A percentile compares a stretch with the other conserved stretches of the same genome.
Evolutionary conservation across 1,140 invertebrate species (phyloP).

Genomic region (Phenacoccus solenopsis): DNA sequence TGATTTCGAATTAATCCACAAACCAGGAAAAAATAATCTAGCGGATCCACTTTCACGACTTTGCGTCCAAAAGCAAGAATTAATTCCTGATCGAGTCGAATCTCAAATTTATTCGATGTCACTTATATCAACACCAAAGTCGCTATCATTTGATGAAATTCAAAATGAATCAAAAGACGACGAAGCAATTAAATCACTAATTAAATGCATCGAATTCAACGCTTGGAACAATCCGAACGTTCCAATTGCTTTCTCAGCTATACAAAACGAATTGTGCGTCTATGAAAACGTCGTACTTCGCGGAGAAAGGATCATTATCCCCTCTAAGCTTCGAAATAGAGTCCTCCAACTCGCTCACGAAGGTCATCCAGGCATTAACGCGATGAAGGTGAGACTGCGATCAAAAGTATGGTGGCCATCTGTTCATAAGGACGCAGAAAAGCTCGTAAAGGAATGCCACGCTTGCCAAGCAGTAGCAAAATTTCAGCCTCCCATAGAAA

Average conservation of each 20-base stretch:
- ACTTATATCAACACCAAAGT: too few species aligned
- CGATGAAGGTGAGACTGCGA: constrained; percentile 30
- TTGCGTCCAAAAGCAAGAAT: too few species aligned
- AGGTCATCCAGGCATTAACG: constrained; percentile 30
- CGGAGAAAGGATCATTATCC: constrained; percentile 25
- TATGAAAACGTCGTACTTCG: constrained; percentile 21
- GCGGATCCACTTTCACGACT: neutral
- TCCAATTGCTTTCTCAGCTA: neutral
- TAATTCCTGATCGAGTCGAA: too few species aligned
- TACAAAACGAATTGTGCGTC: neutral
- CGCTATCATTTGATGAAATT: neutral
- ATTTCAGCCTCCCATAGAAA: constrained; percentile 18
- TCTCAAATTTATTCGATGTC: too few species aligned
- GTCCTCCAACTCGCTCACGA: constrained; percentile 30
- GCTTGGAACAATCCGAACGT: too few species aligned
- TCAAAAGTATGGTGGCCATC: constrained; percentile 34
- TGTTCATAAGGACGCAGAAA: constrained; percentile 30
- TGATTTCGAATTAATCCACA: neutral
- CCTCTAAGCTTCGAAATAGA: constrained; percentile 21
- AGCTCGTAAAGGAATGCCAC: constrained; percentile 26
- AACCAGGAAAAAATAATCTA: constrained; percentile 10
- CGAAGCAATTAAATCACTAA: too few species aligned
- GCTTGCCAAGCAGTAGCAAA: constrained; percentile 20
- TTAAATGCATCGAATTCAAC: too few species aligned
- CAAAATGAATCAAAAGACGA: neutral